A percentile compares a stretch with the other conserved stretches of the same genome.
Evolutionary conservation across 1,140 invertebrate genomes (phyloP).

Genomic region (Eriocheir sinensis): DNA sequence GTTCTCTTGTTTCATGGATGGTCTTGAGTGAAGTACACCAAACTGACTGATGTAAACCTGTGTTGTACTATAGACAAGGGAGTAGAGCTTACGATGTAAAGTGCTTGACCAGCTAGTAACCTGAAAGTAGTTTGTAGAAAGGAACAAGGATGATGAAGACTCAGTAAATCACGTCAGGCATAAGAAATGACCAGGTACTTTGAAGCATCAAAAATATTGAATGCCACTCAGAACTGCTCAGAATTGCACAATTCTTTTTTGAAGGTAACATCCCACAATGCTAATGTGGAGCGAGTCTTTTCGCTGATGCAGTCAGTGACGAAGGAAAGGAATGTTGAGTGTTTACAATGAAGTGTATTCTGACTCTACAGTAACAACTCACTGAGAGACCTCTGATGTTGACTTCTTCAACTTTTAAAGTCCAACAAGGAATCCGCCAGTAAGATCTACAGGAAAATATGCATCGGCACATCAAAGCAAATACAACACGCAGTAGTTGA

Average conservation of each 20-base stretch:
- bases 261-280: slow-evolving; percentile 8
- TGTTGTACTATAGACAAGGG: not conserved
- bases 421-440: no score
- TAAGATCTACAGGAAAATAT: no score
- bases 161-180: not conserved
- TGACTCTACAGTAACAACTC: slow-evolving; percentile 52
- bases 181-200: slow-evolving; percentile 42
- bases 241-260: slow-evolving; percentile 57
- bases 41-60: not conserved
- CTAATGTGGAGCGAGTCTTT: slow-evolving; percentile 38
- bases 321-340: slow-evolving; percentile 47
- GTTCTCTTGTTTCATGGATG: not conserved
- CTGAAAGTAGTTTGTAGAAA: slow-evolving; percentile 31
- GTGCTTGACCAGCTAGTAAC: not conserved
- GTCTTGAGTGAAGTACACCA: slow-evolving; percentile 32
- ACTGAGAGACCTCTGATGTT: not conserved
- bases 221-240: slow-evolving; percentile 50
- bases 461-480: no score
- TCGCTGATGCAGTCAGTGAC: slow-evolving; percentile 47
- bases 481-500: no score
- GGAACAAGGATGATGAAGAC: slow-evolving; percentile 9
- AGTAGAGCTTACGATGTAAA: slow-evolving; percentile 29
- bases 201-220: slow-evolving; percentile 59
- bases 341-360: slow-evolving; percentile 55
- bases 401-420: no score